Conservation (phyloP, 1,140 invertebrate species). For the Alviniconcha marisindica region DNA sequence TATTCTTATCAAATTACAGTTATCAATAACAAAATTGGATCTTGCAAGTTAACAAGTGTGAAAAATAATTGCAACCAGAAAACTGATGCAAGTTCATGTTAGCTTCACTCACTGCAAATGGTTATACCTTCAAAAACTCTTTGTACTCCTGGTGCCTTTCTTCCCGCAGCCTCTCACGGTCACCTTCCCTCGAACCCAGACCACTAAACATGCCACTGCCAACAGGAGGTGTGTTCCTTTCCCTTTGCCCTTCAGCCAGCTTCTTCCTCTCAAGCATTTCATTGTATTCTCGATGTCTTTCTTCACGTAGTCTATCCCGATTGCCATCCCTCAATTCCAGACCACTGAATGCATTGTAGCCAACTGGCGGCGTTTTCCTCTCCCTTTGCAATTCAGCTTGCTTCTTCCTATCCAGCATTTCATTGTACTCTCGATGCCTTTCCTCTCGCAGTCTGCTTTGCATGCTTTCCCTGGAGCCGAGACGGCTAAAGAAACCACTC, state of each 20-base stretch:
- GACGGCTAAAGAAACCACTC: neutral
- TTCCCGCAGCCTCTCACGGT: neutral
- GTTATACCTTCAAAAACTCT: slow-evolving; percentile 9
- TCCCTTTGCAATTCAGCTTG: too few relatives aligned
- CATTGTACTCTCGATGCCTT: slow-evolving; percentile 11
- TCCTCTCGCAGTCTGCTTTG: neutral
- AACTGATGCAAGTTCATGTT: too few relatives aligned
- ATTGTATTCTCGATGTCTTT: slow-evolving; percentile 9
- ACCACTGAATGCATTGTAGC: neutral
- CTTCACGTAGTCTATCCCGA: neutral
- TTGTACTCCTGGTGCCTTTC: neutral
- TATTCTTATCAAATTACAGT: too few relatives aligned
- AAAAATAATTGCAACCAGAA: too few relatives aligned
- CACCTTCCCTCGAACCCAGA: neutral
- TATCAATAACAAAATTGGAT: too few relatives aligned
- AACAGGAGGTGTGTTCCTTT: neutral
- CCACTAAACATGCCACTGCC: neutral
- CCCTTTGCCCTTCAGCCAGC: neutral
- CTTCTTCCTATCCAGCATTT: slow-evolving; percentile 11
- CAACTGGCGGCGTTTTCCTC: too few relatives aligned
- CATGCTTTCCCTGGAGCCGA: slow-evolving; percentile 5
- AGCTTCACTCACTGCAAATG: neutral
- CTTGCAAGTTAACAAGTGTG: too few relatives aligned
- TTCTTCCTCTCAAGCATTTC: slow-evolving; percentile 11
- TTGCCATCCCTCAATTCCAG: neutral